Evolutionary conservation across 2,113 vertebrate species (phyloP).

Genomic region (Rhagologus leucostigma): DNA sequence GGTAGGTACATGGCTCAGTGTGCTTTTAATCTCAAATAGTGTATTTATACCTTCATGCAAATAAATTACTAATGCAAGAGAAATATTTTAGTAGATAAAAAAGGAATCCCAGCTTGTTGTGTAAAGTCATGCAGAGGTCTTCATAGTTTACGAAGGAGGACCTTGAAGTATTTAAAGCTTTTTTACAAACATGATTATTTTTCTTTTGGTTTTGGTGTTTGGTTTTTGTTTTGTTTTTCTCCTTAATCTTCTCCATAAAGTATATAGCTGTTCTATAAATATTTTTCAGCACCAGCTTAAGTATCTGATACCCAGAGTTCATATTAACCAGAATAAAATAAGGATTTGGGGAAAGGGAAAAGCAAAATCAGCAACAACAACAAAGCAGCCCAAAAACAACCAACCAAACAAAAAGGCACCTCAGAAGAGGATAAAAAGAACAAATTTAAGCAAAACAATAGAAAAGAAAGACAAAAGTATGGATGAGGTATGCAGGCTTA

Average conservation of each 20-base stretch:
- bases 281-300: background rate
- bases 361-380: background rate
- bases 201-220: background rate
- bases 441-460: background rate
- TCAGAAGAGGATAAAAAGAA: background rate
- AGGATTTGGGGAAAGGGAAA: background rate
- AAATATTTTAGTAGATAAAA: background rate
- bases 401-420: fast-evolving
- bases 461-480: background rate
- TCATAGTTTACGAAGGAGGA: background rate
- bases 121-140: background rate
- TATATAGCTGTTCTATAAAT: background rate
- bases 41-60: background rate
- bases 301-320: background rate
- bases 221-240: background rate
- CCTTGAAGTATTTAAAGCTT: background rate
- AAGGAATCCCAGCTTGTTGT: background rate
- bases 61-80: background rate
- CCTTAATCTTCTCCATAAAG: background rate
- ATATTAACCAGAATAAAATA: background rate
- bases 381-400: too few species aligned
- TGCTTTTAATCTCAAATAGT: background rate
- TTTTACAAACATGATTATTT: background rate
- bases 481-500: background rate
- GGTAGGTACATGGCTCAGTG: too few species aligned